phyloP scores from a whole-genome alignment of 2,113 vertebrate genomes.

The Hylia prasina region DNA sequence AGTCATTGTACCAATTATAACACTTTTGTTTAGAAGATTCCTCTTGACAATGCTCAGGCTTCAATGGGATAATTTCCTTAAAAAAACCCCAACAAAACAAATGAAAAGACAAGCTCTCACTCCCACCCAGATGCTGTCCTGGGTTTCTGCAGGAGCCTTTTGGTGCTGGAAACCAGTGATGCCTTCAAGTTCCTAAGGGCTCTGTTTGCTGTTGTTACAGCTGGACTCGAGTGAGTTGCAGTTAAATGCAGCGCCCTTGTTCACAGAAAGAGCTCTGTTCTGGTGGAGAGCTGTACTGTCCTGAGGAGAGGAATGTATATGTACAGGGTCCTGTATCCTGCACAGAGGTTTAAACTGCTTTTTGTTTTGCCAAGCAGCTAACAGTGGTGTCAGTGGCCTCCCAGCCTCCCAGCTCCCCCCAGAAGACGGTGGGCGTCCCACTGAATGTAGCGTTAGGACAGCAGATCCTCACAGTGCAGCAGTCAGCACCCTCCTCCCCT shows the following conservation, averaged over 20 bases:
- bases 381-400: constrained; percentile 87
- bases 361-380: constrained; percentile 72
- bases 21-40: not conserved
- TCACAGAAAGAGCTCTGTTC: not conserved
- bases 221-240: rapidly evolving
- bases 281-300: not conserved
- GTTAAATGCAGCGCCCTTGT: not conserved
- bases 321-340: not conserved
- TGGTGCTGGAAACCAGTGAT: not conserved
- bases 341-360: not conserved
- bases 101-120: not conserved
- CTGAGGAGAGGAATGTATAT: not conserved
- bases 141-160: not conserved
- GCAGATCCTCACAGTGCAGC: constrained; percentile 87
- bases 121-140: not conserved
- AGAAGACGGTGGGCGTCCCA: constrained; percentile 84
- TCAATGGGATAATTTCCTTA: not conserved
- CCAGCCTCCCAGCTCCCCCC: constrained; percentile 79
- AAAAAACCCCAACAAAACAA: rapidly evolving
- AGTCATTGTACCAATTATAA: not conserved
- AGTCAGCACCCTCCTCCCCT: constrained; percentile 80
- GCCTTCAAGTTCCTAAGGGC: not conserved
- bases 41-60: not conserved
- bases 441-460: constrained; percentile 86
- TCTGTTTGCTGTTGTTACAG: not conserved